These are phyloP conservation scores for Ianthella basta DNA, from an alignment of 37 sponge, comb jelly and placozoan species.

Conservation along the genomic window DNA sequence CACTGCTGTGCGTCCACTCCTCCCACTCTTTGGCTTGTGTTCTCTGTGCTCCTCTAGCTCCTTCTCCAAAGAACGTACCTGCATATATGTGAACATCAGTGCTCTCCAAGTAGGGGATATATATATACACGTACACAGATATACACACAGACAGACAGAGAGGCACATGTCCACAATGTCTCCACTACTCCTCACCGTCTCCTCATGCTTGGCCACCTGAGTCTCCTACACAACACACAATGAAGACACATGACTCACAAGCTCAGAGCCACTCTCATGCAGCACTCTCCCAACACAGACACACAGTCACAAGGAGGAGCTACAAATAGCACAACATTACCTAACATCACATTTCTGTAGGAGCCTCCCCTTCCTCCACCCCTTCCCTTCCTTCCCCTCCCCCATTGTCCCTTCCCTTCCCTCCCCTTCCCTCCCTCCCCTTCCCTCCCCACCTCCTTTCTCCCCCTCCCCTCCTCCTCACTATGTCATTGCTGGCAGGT, in stretches of 20 bases:
- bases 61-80: conserved; percentile 60
- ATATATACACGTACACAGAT: conserved; percentile 21
- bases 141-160: conserved; percentile 25
- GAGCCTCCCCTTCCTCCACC: background rate
- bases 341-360: too few relatives aligned
- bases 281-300: too few relatives aligned
- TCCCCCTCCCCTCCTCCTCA: background rate
- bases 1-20: conserved; percentile 26
- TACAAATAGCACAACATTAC: too few relatives aligned
- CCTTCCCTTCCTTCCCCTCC: too few relatives aligned
- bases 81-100: background rate
- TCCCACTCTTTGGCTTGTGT: conserved; percentile 48
- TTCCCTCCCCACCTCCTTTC: too few relatives aligned
- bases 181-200: background rate
- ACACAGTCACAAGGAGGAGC: too few relatives aligned
- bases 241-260: background rate
- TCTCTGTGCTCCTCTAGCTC: conserved; percentile 68
- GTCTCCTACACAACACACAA: conserved; percentile 35
- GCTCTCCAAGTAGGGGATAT: background rate
- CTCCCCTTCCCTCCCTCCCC: too few relatives aligned
- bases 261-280: too few relatives aligned
- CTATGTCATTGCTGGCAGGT: background rate
- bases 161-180: conserved; percentile 11
- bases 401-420: too few relatives aligned
- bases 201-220: background rate